These are phyloP conservation scores for Antennarius maculatus DNA, from an alignment of 2,797 vertebrate genomes.

Conservation along the genomic window DNA sequence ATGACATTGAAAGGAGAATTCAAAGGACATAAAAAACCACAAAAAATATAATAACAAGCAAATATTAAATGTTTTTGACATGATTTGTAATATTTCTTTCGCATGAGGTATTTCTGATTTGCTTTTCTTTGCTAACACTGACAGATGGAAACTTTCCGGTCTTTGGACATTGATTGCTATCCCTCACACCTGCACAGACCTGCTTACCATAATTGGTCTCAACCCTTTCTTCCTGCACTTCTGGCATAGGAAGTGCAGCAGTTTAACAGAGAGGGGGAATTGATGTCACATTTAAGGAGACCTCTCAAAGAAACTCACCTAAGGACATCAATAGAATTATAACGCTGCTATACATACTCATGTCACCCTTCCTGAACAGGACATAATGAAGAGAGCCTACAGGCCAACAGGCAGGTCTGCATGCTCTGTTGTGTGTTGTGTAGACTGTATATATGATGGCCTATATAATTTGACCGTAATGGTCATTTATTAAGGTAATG, in stretches of 20 bases:
- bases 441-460: not conserved
- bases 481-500: too few species aligned
- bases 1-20: constrained; percentile 20
- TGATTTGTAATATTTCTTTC: constrained; percentile 28
- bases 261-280: constrained; percentile 38
- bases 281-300: constrained; percentile 52
- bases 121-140: not conserved
- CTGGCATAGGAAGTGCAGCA: constrained; percentile 16
- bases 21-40: constrained; percentile 16
- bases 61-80: constrained; percentile 21
- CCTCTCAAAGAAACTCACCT: constrained; percentile 43
- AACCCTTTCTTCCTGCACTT: constrained; percentile 16
- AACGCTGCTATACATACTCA: constrained; percentile 18
- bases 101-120: constrained; percentile 4
- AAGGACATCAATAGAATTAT: constrained; percentile 43
- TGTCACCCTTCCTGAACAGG: constrained; percentile 28
- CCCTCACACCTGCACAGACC: constrained; percentile 35
- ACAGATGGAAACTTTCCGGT: not conserved
- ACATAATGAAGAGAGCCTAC: not conserved
- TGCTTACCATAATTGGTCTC: not conserved
- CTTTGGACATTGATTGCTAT: constrained; percentile 3
- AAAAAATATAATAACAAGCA: constrained; percentile 40
- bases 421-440: constrained; percentile 15
- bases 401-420: too few species aligned
- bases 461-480: not conserved